Conservation (phyloP, 2,888 invertebrate species). For the Chesias legatella region DNA sequence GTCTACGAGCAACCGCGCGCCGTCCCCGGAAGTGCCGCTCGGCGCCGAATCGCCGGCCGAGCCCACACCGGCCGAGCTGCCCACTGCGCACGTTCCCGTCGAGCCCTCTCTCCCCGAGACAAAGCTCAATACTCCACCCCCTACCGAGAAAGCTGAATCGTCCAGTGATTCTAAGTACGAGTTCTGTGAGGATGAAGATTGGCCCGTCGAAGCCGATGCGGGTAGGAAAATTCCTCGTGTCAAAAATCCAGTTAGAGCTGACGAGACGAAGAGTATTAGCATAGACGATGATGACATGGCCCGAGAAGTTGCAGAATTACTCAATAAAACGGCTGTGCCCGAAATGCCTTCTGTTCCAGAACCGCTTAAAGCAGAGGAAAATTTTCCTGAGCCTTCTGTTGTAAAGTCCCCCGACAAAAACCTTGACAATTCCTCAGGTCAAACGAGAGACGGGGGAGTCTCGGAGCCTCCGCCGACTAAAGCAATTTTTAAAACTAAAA, state of each 20-base stretch:
- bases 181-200: constrained; percentile 87
- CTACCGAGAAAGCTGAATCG: constrained; percentile 64
- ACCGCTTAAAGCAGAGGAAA: constrained; percentile 75
- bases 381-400: constrained; percentile 78
- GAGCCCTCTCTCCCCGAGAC: constrained; percentile 47
- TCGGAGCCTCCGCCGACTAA: constrained; percentile 51
- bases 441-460: constrained; percentile 38
- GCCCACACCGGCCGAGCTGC: constrained; percentile 60
- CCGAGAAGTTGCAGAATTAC: constrained; percentile 81
- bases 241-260: constrained; percentile 65
- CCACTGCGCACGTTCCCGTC: constrained; percentile 43
- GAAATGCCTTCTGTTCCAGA: constrained; percentile 78
- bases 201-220: constrained; percentile 75
- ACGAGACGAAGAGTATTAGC: constrained; percentile 63
- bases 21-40: constrained; percentile 58
- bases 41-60: constrained; percentile 61
- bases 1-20: constrained; percentile 45
- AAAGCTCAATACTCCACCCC: constrained; percentile 39
- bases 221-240: constrained; percentile 85
- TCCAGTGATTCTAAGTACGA: constrained; percentile 86
- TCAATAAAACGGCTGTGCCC: constrained; percentile 82
- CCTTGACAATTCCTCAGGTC: constrained; percentile 39
- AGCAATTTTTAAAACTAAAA: constrained; percentile 78
- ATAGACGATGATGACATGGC: constrained; percentile 72
- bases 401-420: constrained; percentile 74